Evolutionary conservation across 35 echinoderm and acorn worm species (phyloP), one percentile per base, ranked within the genome.

Genomic region (Amphiura filiformis): DNA sequence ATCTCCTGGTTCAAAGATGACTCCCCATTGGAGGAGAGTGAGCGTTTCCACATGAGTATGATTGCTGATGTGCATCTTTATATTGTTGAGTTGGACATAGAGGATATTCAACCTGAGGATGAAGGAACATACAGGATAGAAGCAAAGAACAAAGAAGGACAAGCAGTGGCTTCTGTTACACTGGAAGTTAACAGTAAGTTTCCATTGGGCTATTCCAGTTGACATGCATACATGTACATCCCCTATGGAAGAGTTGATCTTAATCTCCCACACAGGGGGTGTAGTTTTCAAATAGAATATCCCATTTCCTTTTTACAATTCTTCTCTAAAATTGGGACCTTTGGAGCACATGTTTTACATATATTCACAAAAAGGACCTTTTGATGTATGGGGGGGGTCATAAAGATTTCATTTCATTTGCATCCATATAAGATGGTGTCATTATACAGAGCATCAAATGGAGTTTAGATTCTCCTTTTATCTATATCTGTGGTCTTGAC

Each of bases 41-140:
- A 90, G 0, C 86, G 93, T 28, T 18, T 87, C 15, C 82, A 90
- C 18, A 83, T 92, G 76, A 90, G 89, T 77, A 94, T 99, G 96
- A 89, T 90, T 61, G 96, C 93, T 38, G 96, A 98, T 78, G 96
- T 94, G 28, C 96, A 98, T 76, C 86, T 98, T 11, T 98, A 98
- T 76, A 86, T 88, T 40, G 49, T 98, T 1, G 87, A 86, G 17
- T 36, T 98, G 37, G 92, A 92, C 39, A 56, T 98, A 13, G 86
- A 81, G 34, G 92, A 98, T 39, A 86, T 98, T 35, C 56, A 37
- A 31, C 70, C 93, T 0, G 96, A 94, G 0, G 89, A 94, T 80
- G 88, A 94, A 23, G 96, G 96, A 11, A 82, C 89, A 17, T 98
- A 92, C 84, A 86, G 87, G 17, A 90, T 98, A 0, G 96, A 94